Evolutionary conservation across 2,888 invertebrate genomes (phyloP).

Genomic region (Galerucella nymphaeae): DNA sequence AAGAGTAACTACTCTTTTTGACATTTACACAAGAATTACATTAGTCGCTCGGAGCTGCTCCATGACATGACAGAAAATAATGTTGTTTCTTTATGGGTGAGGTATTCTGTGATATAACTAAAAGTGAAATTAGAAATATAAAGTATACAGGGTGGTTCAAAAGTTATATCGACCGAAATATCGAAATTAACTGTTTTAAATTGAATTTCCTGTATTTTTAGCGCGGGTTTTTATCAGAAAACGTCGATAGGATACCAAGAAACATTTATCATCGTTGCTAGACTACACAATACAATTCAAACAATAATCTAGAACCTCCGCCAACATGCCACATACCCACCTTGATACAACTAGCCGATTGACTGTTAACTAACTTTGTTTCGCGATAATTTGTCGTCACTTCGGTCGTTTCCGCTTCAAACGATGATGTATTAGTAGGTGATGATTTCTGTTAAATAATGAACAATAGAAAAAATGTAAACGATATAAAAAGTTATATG

Average conservation of each 20-base stretch:
- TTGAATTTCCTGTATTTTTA: too few species aligned
- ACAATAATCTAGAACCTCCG: neutral
- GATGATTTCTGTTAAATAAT: constrained; percentile 60
- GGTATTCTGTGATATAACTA: too few species aligned
- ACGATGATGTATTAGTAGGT: constrained; percentile 60
- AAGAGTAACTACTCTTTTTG: too few species aligned
- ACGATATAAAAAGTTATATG: neutral
- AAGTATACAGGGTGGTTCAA: too few species aligned
- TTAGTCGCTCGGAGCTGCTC: too few species aligned
- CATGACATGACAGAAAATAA: too few species aligned
- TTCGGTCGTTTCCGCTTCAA: constrained; percentile 66
- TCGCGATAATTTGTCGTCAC: constrained; percentile 65
- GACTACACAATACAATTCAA: neutral
- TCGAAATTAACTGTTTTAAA: too few species aligned
- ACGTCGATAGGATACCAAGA: neutral
- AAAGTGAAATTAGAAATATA: too few species aligned
- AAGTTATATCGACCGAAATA: too few species aligned
- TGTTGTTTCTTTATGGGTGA: too few species aligned
- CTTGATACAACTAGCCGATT: constrained; percentile 79
- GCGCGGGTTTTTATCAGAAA: neutral
- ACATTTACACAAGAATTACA: too few species aligned
- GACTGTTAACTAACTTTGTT: constrained; percentile 73
- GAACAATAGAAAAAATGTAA: neutral
- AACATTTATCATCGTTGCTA: neutral
- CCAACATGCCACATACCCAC: constrained; percentile 59